Evolutionary conservation across 2,888 invertebrate species (phyloP), one percentile per base, ranked within the genome.

Genomic region (Willowsia nigromaculata): DNA sequence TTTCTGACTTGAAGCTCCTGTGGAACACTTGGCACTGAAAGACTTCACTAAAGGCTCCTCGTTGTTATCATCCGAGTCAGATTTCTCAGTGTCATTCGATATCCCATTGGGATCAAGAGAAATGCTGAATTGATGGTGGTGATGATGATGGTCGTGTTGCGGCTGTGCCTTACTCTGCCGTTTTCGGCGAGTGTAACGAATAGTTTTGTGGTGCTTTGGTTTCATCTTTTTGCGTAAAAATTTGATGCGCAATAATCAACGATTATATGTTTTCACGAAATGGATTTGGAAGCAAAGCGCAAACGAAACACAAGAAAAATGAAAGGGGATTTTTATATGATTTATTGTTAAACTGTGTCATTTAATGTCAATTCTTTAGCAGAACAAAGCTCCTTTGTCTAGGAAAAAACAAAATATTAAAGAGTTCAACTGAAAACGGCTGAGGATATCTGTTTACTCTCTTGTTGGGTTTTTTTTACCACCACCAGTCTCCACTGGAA

Each of bases 141-240:
- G 30, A 47, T 56, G 56, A 9, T 53, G 53, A 47, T 53, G 53
- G 11, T 6, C 1, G 22, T 40, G 22, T 15, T 13, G 25, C n/a
- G 15, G 7, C 11, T 78, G 50, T 15, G 9, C 2, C 27, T 78
- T 53, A 13, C 0, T 37, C 11, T 33, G 30, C 1, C 40, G 15
- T 40, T 81, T 59, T 2, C 25, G 56, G 0, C 59, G 81, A 1
- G 56, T 2, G 62, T 15, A 62, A 11, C 15, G 22, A 22, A 25
- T n/a, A 37, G 40, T 25, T 81, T 81, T 81, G 9, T 40, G 53
- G n/a, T 53, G 81, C 15, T 81, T 81, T 13, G 81, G 62, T 13
- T 81, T 81, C 81, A 81, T 78, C n/a, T 68, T 13, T 65, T n/a
- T 62, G 56, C 6, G 13, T 9, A 25, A n/a, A 50, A 50, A 50